Percentiles rank a stretch among this genome's conserved stretches.
Evolutionary conservation across 2,113 vertebrate species (phyloP).

Genomic region (Gadus chalcogrammus): DNA sequence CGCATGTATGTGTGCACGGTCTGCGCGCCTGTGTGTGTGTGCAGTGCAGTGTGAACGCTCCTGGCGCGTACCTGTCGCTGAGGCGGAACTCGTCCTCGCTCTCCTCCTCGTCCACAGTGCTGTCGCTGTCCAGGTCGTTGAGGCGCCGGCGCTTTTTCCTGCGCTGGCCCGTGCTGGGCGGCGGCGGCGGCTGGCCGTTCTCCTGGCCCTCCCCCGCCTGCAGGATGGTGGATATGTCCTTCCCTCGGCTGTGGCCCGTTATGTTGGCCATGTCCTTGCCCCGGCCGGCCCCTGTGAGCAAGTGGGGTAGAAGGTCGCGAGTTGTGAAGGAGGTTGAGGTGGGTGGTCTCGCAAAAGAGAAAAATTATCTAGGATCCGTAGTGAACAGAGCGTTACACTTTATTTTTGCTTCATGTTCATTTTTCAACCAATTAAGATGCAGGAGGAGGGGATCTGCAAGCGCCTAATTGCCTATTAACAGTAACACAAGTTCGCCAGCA

Average conservation of each 20-base stretch:
- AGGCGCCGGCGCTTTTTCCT: constrained; percentile 92
- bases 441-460: too few species aligned
- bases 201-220: constrained; percentile 87
- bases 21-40: too few species aligned
- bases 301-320: neutral
- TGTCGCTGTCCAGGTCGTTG: constrained; percentile 94
- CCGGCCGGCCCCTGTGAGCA: constrained; percentile 80
- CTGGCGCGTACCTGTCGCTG: constrained; percentile 80
- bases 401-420: too few species aligned
- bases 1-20: too few species aligned
- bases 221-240: constrained; percentile 93
- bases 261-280: constrained; percentile 99
- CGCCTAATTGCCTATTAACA: too few species aligned
- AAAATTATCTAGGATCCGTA: too few species aligned
- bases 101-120: constrained; percentile 92
- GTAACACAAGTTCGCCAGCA: too few species aligned
- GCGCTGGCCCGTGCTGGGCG: constrained; percentile 66
- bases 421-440: too few species aligned
- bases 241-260: constrained; percentile 86
- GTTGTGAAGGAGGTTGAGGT: too few species aligned
- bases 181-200: constrained; percentile 80
- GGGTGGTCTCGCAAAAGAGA: too few species aligned
- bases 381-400: too few species aligned
- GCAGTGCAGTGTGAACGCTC: too few species aligned
- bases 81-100: constrained; percentile 95